Base-by-base conservation (phyloP, 2,797 vertebrate species). In the Microctenopoma stevenorrisi region DNA sequence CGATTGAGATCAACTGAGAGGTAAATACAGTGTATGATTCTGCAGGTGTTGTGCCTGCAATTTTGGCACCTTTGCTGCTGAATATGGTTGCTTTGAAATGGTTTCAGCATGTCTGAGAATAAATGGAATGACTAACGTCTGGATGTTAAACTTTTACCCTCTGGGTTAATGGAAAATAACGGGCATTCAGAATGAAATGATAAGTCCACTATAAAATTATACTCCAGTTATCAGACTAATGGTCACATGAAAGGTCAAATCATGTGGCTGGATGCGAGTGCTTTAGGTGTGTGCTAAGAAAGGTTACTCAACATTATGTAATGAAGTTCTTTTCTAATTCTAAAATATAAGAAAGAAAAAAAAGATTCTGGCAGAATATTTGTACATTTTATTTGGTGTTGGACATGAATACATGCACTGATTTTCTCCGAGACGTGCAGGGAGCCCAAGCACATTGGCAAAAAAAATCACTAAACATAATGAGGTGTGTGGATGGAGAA, bases 331-430 rank as follows among this genome's bases (percentile, higher is more conserved):
- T 33, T 33, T 33, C 6, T 48, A 22, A 22, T 50, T 38, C 25
- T 49, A 3, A 7, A 62, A 13, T 15, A n/a, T 63, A 68, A 49
- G 38, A 47, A 52, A 16, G 35, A 47, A 61, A 8, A 35, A 35
- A 35, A 35, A 35, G 9, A 35, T 59, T 86, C 61, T 82, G 79
- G 57, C 76, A 81, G 85, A 92, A 89, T 83, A 86, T 67, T 72
- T 69, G 37, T 56, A 57, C 50, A 65, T 86, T 92, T 87, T 88
- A 91, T 92, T 93, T 81, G 81, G 71, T 50, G 74, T 70, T 70
- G 66, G 82, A 82, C 64, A 68, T 63, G 47, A 72, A 69, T 59
- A 83, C 82, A 88, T 77, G 82, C 64, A 72, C 60, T 71, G 68
- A 76, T 11, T 43, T 76, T 83, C 57, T 68, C 66, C 50, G 60